Base-by-base conservation (phyloP, 2,797 vertebrate species). In the Fratercula arctica region DNA sequence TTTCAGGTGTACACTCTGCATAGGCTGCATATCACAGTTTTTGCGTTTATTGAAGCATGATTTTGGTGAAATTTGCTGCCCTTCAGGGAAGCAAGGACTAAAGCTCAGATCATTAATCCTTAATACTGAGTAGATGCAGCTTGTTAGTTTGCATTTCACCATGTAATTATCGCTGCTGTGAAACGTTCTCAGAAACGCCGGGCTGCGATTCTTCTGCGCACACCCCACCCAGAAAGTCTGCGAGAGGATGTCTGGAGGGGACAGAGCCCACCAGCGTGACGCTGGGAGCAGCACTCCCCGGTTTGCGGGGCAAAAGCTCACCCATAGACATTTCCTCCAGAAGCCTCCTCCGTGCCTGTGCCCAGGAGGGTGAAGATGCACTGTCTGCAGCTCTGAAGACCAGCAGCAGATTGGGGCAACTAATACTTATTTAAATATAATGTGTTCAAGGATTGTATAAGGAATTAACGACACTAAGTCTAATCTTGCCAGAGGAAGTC, bases 21-120 rank as follows among this genome's bases (percentile, higher is more conserved):
- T 3, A 31, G 16, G 16, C 51, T 45, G 35, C 3, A 1, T 57
- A 50, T 60, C 18, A 35, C 24, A 41, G 0, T 35, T 35, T n/a
- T 69, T 85, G 17, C 35, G 26, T 66, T 79, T 76, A 93, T 15
- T 63, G 77, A 66, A 63, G 46, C 51, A 54, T 26, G 43, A 69
- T 93, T 86, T 95, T 68, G 2, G 2, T 72, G 61, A 84, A 63
- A 88, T 90, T 37, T 69, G 21, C 61, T 72, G 48, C 83, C 86
- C 83, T 89, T 59, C 39, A 82, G 94, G 90, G 70, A 81, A 88
- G 85, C n/a, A 78, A 64, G 84, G 54, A 66, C 73, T 86, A 59
- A 89, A 94, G 70, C 70, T 68, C 77, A 94, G 92, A 78, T 76
- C 80, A 90, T 93, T 96, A 96, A 92, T 84, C 83, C 66, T 90